phyloP scores from a whole-genome alignment of 1,140 invertebrate genomes.

The Formica exsecta region DNA sequence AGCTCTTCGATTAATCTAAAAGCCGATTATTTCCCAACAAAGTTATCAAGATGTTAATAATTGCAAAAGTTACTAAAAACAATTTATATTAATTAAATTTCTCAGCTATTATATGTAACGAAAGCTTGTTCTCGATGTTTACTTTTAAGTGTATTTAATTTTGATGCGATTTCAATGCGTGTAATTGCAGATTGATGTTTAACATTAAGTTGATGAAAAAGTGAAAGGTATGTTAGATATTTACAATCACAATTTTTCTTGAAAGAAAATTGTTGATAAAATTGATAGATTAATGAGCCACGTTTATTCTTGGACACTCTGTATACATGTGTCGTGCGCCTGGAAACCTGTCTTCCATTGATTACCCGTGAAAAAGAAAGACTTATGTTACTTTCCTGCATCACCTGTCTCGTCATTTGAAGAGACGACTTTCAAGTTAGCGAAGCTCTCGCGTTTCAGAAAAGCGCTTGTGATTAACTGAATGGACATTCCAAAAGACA shows the following conservation, averaged over 20 bases:
- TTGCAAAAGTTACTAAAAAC: not conserved
- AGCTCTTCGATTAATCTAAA: slow-evolving; percentile 26
- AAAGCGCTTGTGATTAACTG: slow-evolving; percentile 5
- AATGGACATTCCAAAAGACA: slow-evolving; percentile 6
- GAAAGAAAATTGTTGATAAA: not conserved
- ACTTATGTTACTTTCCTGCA: slow-evolving; percentile 14
- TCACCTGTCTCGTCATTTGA: not conserved
- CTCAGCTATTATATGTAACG: not conserved
- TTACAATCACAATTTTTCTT: not conserved
- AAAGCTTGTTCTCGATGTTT: not conserved
- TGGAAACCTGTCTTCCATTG: slow-evolving; percentile 33
- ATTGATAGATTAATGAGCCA: not conserved
- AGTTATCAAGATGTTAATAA: not conserved
- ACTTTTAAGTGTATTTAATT: not conserved
- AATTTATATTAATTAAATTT: not conserved
- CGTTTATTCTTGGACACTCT: not conserved
- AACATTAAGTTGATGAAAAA: not conserved
- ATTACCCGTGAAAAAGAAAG: slow-evolving; percentile 29
- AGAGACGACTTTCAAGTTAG: slow-evolving; percentile 23
- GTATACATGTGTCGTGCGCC: not conserved
- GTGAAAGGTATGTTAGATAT: not conserved
- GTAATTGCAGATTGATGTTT: not conserved
- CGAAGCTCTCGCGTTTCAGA: not conserved
- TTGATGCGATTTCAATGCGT: not conserved
- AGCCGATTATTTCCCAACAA: not conserved